Evolutionary conservation across 53 echinoderm and acorn worm genomes (phyloP).

Genomic region (Zoroaster sp.): DNA sequence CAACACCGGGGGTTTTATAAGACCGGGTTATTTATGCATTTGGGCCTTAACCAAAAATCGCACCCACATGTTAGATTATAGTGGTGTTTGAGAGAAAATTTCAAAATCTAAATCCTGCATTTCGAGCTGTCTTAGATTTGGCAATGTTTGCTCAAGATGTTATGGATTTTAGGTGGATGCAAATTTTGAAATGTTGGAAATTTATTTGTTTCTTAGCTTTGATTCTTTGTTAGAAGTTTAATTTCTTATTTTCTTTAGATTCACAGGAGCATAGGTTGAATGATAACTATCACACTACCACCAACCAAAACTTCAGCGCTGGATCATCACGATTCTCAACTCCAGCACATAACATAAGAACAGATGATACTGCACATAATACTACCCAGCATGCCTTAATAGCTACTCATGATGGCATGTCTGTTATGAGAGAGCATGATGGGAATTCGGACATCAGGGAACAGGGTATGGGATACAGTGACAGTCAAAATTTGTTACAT

Average conservation of each 20-base stretch:
- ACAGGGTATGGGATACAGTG: constrained; percentile 12
- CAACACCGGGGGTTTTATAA: no score
- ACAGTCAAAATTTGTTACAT: constrained; percentile 85
- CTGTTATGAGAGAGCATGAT: neutral
- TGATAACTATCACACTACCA: neutral
- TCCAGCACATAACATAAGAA: constrained; percentile 6
- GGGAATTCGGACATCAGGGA: constrained; percentile 10
- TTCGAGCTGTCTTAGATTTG: no score
- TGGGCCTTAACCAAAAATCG: no score
- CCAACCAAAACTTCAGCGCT: neutral
- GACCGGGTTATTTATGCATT: no score
- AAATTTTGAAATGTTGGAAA: no score
- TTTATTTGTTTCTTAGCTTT: neutral
- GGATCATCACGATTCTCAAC: neutral
- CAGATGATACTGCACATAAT: neutral
- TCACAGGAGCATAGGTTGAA: neutral
- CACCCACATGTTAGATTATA: neutral
- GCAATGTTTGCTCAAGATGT: no score
- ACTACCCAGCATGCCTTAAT: neutral
- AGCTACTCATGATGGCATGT: neutral
- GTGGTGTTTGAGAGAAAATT: neutral
- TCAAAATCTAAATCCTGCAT: no score
- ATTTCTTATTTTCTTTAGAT: neutral
- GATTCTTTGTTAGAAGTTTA: neutral
- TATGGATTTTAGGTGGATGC: no score